Percentiles rank a stretch among this genome's conserved stretches.
These are phyloP conservation scores for Pyrgus malvae DNA, from an alignment of 2,888 invertebrate species.

Conservation along the genomic window DNA sequence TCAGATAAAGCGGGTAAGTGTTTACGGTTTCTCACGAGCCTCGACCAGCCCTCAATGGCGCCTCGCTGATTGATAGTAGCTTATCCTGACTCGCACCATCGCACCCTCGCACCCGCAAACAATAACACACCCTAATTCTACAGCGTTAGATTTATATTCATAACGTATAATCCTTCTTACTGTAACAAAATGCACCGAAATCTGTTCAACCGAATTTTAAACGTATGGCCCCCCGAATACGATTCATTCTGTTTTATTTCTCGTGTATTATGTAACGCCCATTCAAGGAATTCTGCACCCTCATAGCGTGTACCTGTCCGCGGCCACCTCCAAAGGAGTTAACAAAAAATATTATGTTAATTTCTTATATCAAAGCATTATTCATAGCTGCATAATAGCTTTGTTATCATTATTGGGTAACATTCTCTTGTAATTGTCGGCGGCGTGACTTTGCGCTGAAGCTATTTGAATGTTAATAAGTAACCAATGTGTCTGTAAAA, in stretches of 20 bases:
- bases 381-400: conserved; percentile 76
- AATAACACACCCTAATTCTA: conserved; percentile 42
- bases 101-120: conserved; percentile 46
- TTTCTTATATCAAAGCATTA: conserved; percentile 74
- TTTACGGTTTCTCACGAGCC: conserved; percentile 81
- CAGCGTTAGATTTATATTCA: conserved; percentile 38
- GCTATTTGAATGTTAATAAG: conserved; percentile 49
- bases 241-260: conserved; percentile 35
- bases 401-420: conserved; percentile 77
- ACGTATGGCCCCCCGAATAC: conserved; percentile 22
- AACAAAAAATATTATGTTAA: conserved; percentile 79
- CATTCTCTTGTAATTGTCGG: conserved; percentile 64
- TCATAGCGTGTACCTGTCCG: conserved; percentile 77
- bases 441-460: conserved; percentile 41
- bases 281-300: conserved; percentile 81
- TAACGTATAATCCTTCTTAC: background rate
- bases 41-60: conserved; percentile 80
- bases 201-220: background rate
- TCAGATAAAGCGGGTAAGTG: conserved; percentile 80
- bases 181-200: conserved; percentile 8
- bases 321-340: conserved; percentile 76
- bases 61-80: conserved; percentile 79
- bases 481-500: conserved; percentile 31
- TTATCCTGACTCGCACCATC: conserved; percentile 66
- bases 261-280: conserved; percentile 49